Base-by-base conservation (phyloP, 2,113 vertebrate genomes). In the Rhea americana region DNA sequence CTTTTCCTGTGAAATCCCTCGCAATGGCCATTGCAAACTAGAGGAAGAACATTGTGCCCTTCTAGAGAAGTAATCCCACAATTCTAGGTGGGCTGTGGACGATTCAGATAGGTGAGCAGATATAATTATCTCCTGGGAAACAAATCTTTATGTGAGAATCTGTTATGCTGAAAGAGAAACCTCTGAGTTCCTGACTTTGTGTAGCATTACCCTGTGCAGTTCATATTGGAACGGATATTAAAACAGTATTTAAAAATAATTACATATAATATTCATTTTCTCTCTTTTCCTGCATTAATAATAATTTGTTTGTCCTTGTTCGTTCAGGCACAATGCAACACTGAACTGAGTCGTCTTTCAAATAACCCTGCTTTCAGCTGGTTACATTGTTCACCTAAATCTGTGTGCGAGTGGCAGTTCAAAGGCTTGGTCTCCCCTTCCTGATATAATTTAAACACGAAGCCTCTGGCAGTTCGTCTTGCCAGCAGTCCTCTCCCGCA, bases 161-260 rank as follows among this genome's bases (percentile, higher is more conserved):
- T 35, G 8, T 85, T 58, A 78, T 39, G 48, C 43, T 53, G 56
- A 19, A 74, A 26, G n/a, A 85, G 28, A 81, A 91, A 71, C 47
- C 48, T 71, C 72, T 11, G 82, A 28, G 20, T 4, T 85, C 80
- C 45, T 83, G 45, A 5, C 30, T 25, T 67, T 56, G 35, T 25
- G n/a, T 4, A 61, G 65, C 70, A 30, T 90, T 87, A 77, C 47
- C 55, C 74, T 2, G 6, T 47, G 32, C 20, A 8, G 39, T 53
- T 95, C 68, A 48, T 28, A 3, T 0, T 70, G 83, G 48, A 84
- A 72, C 75, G 62, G 26, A 30, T 56, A 11, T 61, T 94, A 43
- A 67, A 90, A 50, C 50, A 66, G 41, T 58, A 76, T 87, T 91
- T 86, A 26, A 67, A 82, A 93, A 55, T 86, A 87, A 81, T 91